Evolutionary conservation across 2,888 invertebrate genomes (phyloP).

Genomic region (Tridacna crocea): DNA sequence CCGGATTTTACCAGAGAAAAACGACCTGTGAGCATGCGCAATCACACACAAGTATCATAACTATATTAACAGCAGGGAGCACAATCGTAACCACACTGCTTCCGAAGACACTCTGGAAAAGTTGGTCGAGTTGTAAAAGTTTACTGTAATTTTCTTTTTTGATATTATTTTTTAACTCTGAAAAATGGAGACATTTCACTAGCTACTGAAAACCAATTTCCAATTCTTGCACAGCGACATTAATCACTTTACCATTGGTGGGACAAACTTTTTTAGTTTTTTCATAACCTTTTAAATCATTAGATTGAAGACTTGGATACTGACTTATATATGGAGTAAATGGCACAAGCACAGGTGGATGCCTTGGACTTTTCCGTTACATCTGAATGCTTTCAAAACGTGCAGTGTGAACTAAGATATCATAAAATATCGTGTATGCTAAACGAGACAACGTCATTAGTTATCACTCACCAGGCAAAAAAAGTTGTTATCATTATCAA

Average conservation of each 20-base stretch:
- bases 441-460: background rate
- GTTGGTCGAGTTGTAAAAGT: background rate
- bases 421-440: slow-evolving; percentile 6
- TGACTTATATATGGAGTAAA: background rate
- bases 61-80: slow-evolving; percentile 1
- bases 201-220: background rate
- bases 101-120: background rate
- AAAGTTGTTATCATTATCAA: background rate
- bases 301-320: background rate
- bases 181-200: background rate
- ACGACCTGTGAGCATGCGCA: background rate
- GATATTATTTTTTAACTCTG: background rate
- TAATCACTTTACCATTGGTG: background rate
- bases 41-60: background rate
- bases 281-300: background rate
- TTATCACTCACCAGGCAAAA: background rate
- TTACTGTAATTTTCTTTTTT: too few species aligned
- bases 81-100: background rate
- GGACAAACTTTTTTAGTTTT: background rate
- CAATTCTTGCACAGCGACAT: background rate
- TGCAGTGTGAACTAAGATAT: slow-evolving; percentile 1
- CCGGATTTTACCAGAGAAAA: too few species aligned
- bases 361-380: background rate
- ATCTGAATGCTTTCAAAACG: background rate
- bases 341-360: slow-evolving; percentile 3